Conservation (phyloP, 2,888 invertebrate genomes). For the Anarsia innoxiella region DNA sequence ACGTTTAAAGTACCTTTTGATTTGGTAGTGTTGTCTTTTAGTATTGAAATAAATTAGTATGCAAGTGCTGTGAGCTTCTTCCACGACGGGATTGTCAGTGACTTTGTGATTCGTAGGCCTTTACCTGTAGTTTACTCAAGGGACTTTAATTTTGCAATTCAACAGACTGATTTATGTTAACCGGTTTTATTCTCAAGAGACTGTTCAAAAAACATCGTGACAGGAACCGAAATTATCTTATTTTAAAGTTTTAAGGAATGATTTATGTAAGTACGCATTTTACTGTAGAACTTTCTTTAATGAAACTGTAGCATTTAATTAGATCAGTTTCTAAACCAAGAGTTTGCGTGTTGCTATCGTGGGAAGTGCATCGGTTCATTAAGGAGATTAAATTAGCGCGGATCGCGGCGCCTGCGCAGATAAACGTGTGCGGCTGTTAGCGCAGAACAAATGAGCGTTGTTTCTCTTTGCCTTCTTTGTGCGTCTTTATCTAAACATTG, state of each 20-base stretch:
- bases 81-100: slow-evolving; percentile 40
- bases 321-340: slow-evolving; percentile 14
- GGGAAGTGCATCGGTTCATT: slow-evolving; percentile 53
- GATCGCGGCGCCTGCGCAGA: slow-evolving; percentile 27
- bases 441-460: slow-evolving; percentile 9
- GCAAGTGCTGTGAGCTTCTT: slow-evolving; percentile 49
- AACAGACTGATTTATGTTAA: no score
- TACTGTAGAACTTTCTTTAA: no score
- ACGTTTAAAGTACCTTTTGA: slow-evolving; percentile 24
- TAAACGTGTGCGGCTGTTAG: slow-evolving; percentile 7
- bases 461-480: background rate
- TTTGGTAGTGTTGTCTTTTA: slow-evolving; percentile 36
- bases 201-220: no score
- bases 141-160: no score
- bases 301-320: no score
- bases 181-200: no score
- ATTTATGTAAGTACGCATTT: no score
- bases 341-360: slow-evolving; percentile 24
- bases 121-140: background rate
- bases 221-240: no score
- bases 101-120: slow-evolving; percentile 1
- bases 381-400: slow-evolving; percentile 44
- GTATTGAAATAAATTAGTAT: slow-evolving; percentile 57
- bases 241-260: no score
- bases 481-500: no score